These are phyloP conservation scores for Cheilosia vernalis DNA, from an alignment of 2,888 invertebrate genomes.

Conservation along the genomic window DNA sequence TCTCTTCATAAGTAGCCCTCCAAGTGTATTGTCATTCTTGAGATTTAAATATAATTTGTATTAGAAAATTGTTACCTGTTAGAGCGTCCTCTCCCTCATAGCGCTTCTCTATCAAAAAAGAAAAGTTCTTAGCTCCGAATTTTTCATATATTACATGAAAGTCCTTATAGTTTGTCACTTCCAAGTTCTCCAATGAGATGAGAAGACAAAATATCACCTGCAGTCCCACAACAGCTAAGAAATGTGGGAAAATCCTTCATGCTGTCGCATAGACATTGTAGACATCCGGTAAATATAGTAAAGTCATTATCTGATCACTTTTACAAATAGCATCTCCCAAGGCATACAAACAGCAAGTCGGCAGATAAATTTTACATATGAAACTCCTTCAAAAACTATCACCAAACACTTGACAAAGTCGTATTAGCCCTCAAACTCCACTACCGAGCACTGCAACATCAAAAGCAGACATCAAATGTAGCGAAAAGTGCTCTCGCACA, in stretches of 20 bases:
- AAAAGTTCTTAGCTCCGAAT: no score
- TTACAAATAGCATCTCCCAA: conserved; percentile 31
- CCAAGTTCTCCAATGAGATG: no score
- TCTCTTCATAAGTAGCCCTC: no score
- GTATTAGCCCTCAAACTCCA: conserved; percentile 29
- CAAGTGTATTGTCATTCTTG: no score
- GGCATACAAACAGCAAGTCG: conserved; percentile 16
- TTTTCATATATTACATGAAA: no score
- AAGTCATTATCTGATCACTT: neutral
- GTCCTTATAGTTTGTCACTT: no score
- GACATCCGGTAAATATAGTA: conserved; percentile 14
- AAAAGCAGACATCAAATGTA: conserved; percentile 52
- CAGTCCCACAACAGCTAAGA: neutral
- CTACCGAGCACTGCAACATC: conserved; percentile 17
- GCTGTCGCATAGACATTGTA: neutral
- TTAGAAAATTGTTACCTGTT: no score
- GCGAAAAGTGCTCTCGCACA: conserved; percentile 50
- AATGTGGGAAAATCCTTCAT: conserved; percentile 45
- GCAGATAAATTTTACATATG: conserved; percentile 39
- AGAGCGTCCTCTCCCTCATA: no score
- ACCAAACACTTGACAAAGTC: conserved; percentile 58
- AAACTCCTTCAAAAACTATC: conserved; percentile 58
- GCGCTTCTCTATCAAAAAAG: no score
- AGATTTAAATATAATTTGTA: no score
- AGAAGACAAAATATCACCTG: no score